These are phyloP conservation scores for Cariama cristata DNA, from an alignment of 2,113 vertebrate species.

Conservation along the genomic window DNA sequence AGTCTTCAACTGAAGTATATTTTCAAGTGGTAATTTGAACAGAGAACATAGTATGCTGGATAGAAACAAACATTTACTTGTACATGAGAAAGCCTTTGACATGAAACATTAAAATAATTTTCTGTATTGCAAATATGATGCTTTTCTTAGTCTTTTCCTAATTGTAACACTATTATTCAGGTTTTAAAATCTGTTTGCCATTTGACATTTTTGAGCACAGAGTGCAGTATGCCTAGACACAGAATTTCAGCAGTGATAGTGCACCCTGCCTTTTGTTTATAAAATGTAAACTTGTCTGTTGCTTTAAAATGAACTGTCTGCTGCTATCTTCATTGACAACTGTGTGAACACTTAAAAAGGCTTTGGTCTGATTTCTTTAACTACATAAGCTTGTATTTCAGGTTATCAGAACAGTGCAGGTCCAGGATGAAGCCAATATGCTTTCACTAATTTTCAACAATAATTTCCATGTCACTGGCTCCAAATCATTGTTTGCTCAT, in stretches of 20 bases:
- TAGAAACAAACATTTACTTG: neutral
- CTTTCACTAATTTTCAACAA: slow-evolving; percentile 1
- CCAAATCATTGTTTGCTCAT: neutral
- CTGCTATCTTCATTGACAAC: neutral
- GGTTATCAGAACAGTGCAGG: neutral
- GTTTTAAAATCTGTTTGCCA: neutral
- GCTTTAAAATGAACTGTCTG: neutral
- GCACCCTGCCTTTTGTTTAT: neutral
- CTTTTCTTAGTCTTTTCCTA: neutral
- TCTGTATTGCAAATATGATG: neutral
- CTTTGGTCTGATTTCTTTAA: neutral
- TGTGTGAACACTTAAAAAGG: neutral
- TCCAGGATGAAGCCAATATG: neutral
- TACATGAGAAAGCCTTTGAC: neutral
- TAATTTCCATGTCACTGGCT: neutral
- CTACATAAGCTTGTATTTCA: neutral
- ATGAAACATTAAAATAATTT: neutral
- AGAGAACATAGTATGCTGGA: neutral
- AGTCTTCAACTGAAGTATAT: neutral
- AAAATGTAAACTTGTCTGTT: neutral
- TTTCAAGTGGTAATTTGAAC: neutral
- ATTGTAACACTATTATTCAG: neutral
- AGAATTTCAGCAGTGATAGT: neutral
- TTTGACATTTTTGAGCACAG: neutral
- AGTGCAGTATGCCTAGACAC: too few relatives aligned